Evolutionary conservation across 2,888 invertebrate species (phyloP).

Genomic region (Operophtera brumata): DNA sequence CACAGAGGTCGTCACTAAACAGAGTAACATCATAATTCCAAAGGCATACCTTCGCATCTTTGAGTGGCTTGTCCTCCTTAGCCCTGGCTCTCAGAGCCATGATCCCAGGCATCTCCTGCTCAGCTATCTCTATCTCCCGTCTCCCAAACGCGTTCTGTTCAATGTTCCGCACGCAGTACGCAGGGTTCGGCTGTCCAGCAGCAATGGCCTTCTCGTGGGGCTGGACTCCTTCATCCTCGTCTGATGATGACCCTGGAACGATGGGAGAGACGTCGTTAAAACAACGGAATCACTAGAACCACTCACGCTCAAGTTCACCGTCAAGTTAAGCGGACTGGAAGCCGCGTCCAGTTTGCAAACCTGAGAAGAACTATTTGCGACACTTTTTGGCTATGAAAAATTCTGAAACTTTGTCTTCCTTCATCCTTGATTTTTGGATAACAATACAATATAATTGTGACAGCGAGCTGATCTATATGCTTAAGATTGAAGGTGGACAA

Average conservation of each 20-base stretch:
- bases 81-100: slow-evolving; percentile 96
- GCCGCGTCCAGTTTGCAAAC: too few species aligned
- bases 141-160: slow-evolving; percentile 96
- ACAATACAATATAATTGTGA: too few species aligned
- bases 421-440: too few species aligned
- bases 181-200: slow-evolving; percentile 89
- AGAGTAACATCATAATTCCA: background rate
- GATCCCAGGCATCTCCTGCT: slow-evolving; percentile 99
- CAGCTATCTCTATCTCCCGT: slow-evolving; percentile 98
- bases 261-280: slow-evolving; percentile 13
- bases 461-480: too few species aligned
- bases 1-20: too few species aligned
- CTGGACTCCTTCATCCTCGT: slow-evolving; percentile 91
- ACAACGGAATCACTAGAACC: too few species aligned
- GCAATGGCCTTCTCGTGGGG: slow-evolving; percentile 96
- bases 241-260: slow-evolving; percentile 91
- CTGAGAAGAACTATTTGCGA: too few species aligned
- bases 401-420: too few species aligned
- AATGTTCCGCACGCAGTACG: slow-evolving; percentile 97
- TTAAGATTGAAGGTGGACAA: too few species aligned
- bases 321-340: too few species aligned
- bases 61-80: slow-evolving; percentile 95
- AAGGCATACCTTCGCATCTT: slow-evolving; percentile 88
- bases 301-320: too few species aligned
- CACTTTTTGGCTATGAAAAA: too few species aligned